Conservation (phyloP, 2,113 vertebrate species). For the Callipepla squamata region DNA sequence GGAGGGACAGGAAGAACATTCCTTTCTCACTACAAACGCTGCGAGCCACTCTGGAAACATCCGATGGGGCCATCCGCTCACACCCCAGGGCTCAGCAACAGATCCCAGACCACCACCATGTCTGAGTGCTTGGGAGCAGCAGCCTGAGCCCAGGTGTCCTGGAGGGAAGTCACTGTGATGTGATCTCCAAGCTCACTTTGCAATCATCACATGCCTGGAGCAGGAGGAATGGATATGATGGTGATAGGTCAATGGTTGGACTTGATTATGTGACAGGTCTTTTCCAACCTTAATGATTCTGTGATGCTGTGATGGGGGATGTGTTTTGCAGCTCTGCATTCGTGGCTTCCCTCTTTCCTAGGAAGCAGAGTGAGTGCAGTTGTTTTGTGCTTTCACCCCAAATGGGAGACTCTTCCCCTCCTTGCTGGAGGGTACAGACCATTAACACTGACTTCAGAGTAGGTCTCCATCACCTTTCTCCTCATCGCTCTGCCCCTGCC, state of each 20-base stretch:
- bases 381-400: background rate
- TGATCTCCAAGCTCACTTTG: background rate
- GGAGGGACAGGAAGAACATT: slow-evolving; percentile 60
- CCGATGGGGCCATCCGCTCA: background rate
- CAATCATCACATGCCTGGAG: background rate
- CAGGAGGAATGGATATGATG: background rate
- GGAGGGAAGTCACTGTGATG: background rate
- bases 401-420: accelerated
- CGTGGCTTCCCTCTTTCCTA: background rate
- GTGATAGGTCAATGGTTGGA: background rate
- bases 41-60: background rate
- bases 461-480: background rate
- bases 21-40: slow-evolving; percentile 56
- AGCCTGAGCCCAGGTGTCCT: slow-evolving; percentile 35
- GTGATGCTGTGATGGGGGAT: background rate
- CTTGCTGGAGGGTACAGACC: background rate
- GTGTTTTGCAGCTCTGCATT: background rate
- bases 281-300: background rate
- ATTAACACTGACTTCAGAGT: background rate
- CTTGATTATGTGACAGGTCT: background rate
- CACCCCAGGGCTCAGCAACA: background rate
- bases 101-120: slow-evolving; percentile 29
- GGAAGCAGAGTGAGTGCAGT: background rate
- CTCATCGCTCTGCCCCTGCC: background rate
- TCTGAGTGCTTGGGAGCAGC: background rate